Base-by-base conservation (phyloP, 1,140 invertebrate species). In the Psix sp. region DNA sequence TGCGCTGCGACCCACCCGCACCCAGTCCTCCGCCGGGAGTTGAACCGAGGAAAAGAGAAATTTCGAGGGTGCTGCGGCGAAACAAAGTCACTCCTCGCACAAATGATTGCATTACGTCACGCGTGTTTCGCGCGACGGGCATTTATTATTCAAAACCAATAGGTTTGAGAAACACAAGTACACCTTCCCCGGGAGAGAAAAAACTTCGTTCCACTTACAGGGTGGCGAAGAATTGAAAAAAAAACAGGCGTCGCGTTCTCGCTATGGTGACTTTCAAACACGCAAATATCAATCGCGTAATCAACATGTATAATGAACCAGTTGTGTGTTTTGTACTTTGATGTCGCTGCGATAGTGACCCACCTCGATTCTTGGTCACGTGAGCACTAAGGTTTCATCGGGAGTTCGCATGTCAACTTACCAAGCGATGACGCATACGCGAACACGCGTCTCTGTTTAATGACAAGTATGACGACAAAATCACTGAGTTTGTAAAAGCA, bases 101-200 rank as follows among this genome's bases (percentile, higher is more conserved):
- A 76, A 82, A 82, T 82, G 81, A 85, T 86, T 84, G 80, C 79
- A 76, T 85, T 86, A 83, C 76, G 81, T 80, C 70, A 68, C 63
- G 54, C 54, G 71, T 74, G 35, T 29, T 60, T 48, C 38, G 48
- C 40, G 49, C 72, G 67, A 77, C 66, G 40, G 14, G 51, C 65
- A 84, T 87, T 79, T 82, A 83, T 87, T 87, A 87, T 87, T 87
- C 76, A 87, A 60, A 62, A 43, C 56, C 49, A 52, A 57, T 66
- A 15, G 45, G 33, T 52, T 65, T 45, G 21, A 63, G 21, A 17
- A 18, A 29, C 7, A n/a, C n/a, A n/a, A n/a, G n/a, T n/a, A n/a
- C n/a, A n/a, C n/a, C n/a, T n/a, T n/a, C 21, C 21, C 4, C 26
- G 26, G 26, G 26, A 10, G 26, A 10, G n/a, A 29, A 29, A 29